phyloP scores from a whole-genome alignment of 2,888 invertebrate species.

The Agrotis exclamationis region DNA sequence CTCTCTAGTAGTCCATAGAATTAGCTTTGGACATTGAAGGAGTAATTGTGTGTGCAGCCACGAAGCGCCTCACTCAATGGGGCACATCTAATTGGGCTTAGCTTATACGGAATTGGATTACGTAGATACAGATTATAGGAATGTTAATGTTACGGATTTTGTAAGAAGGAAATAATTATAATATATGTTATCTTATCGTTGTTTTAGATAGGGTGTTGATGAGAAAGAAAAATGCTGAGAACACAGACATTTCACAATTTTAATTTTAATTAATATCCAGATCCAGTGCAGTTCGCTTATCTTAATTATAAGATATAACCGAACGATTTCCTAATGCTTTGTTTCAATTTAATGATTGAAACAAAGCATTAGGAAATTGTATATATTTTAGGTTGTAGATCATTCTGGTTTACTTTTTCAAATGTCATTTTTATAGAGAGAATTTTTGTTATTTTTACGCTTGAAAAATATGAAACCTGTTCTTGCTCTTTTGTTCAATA shows the following conservation, averaged over 20 bases:
- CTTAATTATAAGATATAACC: no score
- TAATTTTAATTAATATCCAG: no score
- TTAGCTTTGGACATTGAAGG: constrained; percentile 15
- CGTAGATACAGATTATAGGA: background rate
- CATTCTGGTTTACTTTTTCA: background rate
- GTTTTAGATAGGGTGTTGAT: background rate
- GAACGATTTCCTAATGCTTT: no score
- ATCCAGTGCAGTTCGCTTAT: no score
- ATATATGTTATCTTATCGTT: background rate
- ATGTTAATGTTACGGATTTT: constrained; percentile 15
- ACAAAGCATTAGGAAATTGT: background rate
- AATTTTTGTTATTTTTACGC: background rate
- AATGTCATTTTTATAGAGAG: background rate
- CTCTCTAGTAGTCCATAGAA: background rate
- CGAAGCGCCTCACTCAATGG: constrained; percentile 23
- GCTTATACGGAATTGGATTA: constrained; percentile 27
- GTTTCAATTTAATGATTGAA: no score
- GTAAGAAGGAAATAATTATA: background rate
- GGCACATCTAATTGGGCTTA: constrained; percentile 32
- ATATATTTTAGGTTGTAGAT: no score
- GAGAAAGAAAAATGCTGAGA: background rate
- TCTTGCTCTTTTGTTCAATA: constrained; percentile 34
- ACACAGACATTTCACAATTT: no score
- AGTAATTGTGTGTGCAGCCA: constrained; percentile 28
- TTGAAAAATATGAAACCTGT: background rate